Evolutionary conservation across 2,113 vertebrate genomes (phyloP), one percentile per base, ranked within the genome.

Genomic region (Collichthys lucidus): DNA sequence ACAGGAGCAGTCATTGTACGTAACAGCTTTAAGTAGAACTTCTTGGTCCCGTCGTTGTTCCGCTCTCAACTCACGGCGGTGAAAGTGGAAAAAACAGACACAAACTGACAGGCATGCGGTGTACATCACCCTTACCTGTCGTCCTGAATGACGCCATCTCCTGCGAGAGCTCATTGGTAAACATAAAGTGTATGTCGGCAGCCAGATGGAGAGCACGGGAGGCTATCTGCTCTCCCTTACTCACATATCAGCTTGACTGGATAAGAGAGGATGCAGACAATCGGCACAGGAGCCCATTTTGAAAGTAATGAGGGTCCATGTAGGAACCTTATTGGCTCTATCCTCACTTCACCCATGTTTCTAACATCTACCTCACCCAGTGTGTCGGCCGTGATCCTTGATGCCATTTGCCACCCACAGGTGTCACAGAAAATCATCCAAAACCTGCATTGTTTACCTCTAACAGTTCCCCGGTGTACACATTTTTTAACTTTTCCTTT

Each of bases 151-250:
- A 75, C 47, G 65, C 47, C 82, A 24, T 66, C 69, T 67, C 79
- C 64, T 47, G 52, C 0, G 47, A 55, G 3, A 73, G 81, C 90
- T 90, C 79, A 86, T 89, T 83, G 88, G 76, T 83, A 90, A 83
- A 89, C 86, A 88, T 77, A 64, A 85, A 78, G 88, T 42, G 83
- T 74, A 61, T 61, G 70, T 62, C 15, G 14, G 80, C 29, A 79
- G 79, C 61, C 84, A 80, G 82, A 85, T 80, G 61, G 77, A 80
- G 81, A 80, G 81, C 67, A 56, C 67, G 4, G 74, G 77, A 84
- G 83, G 71, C 82, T 85, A 81, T 90, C 88, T 84, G 69, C 76
- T 56, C 82, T 47, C 72, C 3, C 44, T 66, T 84, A 44, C 84
- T 80, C 86, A 16, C 82, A 12, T 42, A 81, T 77, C 75, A 77